Evolutionary conservation across 2,113 vertebrate species (phyloP).

Genomic region (Eonycteris spelaea): DNA sequence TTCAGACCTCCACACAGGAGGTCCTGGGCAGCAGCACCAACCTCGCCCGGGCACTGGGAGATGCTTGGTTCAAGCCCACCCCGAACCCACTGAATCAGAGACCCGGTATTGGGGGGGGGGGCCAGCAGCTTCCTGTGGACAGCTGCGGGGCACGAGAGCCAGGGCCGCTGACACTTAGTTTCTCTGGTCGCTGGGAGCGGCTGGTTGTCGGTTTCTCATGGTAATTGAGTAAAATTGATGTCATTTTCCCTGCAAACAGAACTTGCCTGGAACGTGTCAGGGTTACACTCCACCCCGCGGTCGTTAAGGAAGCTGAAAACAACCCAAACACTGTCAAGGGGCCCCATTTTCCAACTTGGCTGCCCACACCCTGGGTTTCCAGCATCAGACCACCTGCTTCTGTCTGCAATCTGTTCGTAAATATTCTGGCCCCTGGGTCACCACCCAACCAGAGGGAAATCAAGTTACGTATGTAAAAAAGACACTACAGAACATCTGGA

Average conservation of each 20-base stretch:
- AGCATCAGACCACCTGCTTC: background rate
- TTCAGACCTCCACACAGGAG: background rate
- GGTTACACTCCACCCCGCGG: background rate
- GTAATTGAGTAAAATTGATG: constrained; percentile 41
- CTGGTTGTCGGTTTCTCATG: background rate
- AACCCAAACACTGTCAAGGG: background rate
- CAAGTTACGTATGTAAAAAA: fast-evolving
- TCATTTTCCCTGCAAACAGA: constrained; percentile 35
- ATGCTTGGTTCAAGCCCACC: background rate
- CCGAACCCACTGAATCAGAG: background rate
- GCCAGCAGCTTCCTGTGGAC: background rate
- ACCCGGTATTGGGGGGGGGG: too few relatives aligned
- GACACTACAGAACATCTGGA: fast-evolving
- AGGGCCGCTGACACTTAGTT: too few relatives aligned
- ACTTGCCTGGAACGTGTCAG: background rate
- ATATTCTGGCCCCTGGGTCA: background rate
- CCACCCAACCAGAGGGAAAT: background rate
- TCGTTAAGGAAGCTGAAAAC: constrained; percentile 47
- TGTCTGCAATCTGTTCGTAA: background rate
- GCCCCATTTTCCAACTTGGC: constrained; percentile 8
- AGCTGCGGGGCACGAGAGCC: background rate
- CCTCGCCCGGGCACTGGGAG: background rate
- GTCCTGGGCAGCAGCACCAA: background rate
- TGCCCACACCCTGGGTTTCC: background rate
- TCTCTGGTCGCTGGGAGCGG: background rate